These are phyloP conservation scores for Pterophyllum scalare DNA, from an alignment of 2,113 vertebrate species.

Conservation along the genomic window DNA sequence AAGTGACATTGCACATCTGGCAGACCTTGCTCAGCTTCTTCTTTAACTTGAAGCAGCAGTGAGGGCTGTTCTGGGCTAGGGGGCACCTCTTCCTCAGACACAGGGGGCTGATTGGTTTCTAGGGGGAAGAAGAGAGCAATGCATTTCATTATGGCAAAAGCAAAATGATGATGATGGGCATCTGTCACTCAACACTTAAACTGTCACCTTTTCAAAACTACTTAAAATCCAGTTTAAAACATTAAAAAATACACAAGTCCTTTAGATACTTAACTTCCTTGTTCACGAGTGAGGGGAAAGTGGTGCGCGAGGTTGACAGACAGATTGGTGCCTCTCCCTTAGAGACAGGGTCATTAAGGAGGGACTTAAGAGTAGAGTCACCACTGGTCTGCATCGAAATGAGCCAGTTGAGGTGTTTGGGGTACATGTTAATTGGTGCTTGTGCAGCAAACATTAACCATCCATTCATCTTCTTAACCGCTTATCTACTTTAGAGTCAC, in stretches of 20 bases:
- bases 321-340: background rate
- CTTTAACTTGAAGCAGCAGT: conserved; percentile 2
- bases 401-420: too few species aligned
- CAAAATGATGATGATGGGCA: background rate
- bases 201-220: background rate
- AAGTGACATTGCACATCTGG: background rate
- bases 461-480: too few species aligned
- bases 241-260: background rate
- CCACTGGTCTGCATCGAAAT: too few species aligned
- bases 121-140: background rate
- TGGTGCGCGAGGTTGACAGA: background rate
- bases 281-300: background rate
- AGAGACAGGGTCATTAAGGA: too few species aligned
- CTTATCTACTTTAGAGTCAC: too few species aligned
- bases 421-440: too few species aligned
- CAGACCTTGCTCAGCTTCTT: background rate
- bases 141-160: background rate
- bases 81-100: background rate
- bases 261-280: background rate
- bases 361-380: too few species aligned
- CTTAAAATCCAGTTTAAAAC: background rate
- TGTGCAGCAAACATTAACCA: too few species aligned
- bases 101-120: background rate
- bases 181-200: background rate
- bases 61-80: background rate